Base-by-base conservation (phyloP, 2,888 invertebrate genomes). In the Hyposoter didymator region DNA sequence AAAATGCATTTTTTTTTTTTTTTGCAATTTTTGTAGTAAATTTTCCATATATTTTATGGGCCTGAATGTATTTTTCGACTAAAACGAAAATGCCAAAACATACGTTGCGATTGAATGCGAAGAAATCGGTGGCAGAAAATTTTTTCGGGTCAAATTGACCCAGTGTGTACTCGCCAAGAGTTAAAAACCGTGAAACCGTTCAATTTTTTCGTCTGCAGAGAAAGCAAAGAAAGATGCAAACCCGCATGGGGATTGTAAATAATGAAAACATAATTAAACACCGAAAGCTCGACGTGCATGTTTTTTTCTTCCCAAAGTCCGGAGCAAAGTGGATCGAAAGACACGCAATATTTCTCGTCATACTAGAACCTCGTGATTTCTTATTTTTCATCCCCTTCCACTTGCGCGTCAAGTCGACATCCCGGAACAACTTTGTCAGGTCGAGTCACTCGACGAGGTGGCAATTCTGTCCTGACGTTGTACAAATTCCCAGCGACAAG, bases 391-490 rank as follows among this genome's bases (percentile, higher is more conserved):
- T 64, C 35, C 22, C 2, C 64, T 47, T 32, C 14, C 19, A 2
- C 22, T 19, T 76, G 45, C 14, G 17, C 55, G 70, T 79, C 75
- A 12, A 75, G 19, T 64, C 12, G 5, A 70, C 28, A 55, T 45
- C 43, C 12, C 35, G 70, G 22, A 59, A 79, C 79, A 64, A 79
- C 70, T 67, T 55, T 72, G 49, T 72, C 70, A 45, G n/a, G 69
- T 59, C 64, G 69, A 78, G 43, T 78, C 43, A 52, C 43, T 17
- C 55, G 55, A 43, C 43, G 22, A 17, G 1, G 59, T 55, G 45
- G 4, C 5, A 45, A 74, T 39, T 17, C 19, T 45, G 22, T 52
- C 6, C 35, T n/a, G 76, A 39, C 39, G 66, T 76, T 78, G 70
- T 78, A 78, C 59, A 78, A 78, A 78, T 78, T 59, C 70, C 47